Base-by-base conservation (phyloP, 92 coral and sea anemone genomes). In the Porites evermanni region DNA sequence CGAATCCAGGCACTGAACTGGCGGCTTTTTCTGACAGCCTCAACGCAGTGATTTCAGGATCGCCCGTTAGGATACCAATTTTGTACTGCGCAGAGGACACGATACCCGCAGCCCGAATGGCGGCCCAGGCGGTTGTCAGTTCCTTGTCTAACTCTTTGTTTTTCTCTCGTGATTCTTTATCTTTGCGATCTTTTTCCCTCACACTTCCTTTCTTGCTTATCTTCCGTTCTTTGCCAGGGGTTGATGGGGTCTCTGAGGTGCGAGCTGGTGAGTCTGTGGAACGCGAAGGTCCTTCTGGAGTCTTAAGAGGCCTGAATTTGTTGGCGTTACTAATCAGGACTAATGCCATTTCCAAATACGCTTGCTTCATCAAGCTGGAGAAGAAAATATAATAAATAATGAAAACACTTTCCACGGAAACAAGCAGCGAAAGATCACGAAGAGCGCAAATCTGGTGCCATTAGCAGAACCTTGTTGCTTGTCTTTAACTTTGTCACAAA, bases 281-380 rank as follows among this genome's bases (percentile, higher is more conserved):
- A 56, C 81, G 60, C 78, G 87, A 32, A 12, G 85, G 64, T 14
- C 51, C 58, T 8, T 71, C 89, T 4, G 77, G 54, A 61, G 64
- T 70, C 68, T 83, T 69, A 9, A n/a, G 54, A 53, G 77, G 82
- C 64, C 77, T 81, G 72, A 84, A 72, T 32, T 86, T 75, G 56
- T 90, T 82, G 20, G 87, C 77, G 78, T 92, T 91, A 17, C 78
- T 61, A 52, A 95, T 77, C 74, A 89, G 90, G 29, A 91, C 91
- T 58, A 92, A 50, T 16, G 97, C 92, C 26, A 97, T 89, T 71
- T 95, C 97, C 87, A 95, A 84, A 87, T 97, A 97, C 17, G 97
- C 98, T 56, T 92, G 95, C 88, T 90, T 93, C 97, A 97, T 97
- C 75, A 95, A 87, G 44, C 99, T 97, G 72, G 3, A 26, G 47